Conservation (phyloP, 1,140 invertebrate species). For the Euura lappo region DNA sequence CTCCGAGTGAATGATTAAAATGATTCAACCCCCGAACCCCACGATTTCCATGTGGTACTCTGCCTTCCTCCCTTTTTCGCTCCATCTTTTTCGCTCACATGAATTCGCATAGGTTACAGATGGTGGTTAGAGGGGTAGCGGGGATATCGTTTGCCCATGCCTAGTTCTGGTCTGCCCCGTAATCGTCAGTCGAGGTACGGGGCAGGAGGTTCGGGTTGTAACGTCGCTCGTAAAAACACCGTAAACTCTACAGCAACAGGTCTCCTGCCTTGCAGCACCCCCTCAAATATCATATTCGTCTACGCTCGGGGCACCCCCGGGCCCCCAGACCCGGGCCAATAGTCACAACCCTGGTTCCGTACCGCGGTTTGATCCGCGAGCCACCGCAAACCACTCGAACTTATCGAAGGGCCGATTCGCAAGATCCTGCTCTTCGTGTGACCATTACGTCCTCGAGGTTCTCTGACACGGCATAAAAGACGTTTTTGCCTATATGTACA, state of each 20-base stretch:
- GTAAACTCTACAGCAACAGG: conserved; percentile 63
- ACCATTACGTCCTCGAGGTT: no score
- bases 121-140: neutral
- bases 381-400: no score
- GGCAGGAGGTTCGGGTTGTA: conserved; percentile 44
- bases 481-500: no score
- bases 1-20: neutral
- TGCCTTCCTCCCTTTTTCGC: neutral
- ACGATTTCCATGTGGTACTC: neutral
- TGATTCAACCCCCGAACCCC: neutral
- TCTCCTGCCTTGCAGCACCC: conserved; percentile 50
- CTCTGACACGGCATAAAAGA: no score
- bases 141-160: neutral
- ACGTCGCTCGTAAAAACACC: conserved; percentile 62
- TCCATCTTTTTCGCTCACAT: neutral
- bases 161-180: neutral
- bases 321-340: neutral
- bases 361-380: neutral
- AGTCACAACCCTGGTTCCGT: neutral
- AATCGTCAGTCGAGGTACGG: neutral
- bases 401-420: no score
- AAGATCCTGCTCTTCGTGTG: no score
- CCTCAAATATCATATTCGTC: conserved; percentile 40
- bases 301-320: neutral
- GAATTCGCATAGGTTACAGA: conserved; percentile 5